Percentiles rank a stretch among this genome's conserved stretches.
Conservation (phyloP, 1,140 invertebrate species). For the Potamilus streckersoni region DNA sequence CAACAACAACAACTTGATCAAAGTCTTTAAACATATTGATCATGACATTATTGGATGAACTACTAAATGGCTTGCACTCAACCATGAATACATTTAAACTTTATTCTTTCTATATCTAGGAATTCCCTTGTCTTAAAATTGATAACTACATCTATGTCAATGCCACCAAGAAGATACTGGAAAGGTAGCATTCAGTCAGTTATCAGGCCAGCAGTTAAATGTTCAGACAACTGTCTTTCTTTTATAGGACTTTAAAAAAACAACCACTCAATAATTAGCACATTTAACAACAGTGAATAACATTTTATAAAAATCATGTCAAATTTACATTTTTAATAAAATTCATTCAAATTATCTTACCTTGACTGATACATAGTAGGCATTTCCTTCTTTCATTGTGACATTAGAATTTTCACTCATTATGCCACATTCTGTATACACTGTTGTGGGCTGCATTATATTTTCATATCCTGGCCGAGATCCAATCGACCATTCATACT, state of each 20-base stretch:
- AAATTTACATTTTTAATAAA: neutral
- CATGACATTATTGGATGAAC: too few species aligned
- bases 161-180: neutral
- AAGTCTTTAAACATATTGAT: too few species aligned
- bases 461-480: conserved; percentile 41
- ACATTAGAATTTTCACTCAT: conserved; percentile 5
- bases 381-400: conserved; percentile 33
- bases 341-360: conserved; percentile 12
- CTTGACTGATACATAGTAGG: conserved; percentile 42
- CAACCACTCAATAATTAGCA: neutral
- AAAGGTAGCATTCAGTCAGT: neutral
- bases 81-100: too few species aligned
- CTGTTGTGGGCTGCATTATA: conserved; percentile 18
- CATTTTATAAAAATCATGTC: neutral
- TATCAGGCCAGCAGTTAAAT: neutral
- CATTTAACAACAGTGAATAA: neutral
- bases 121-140: too few species aligned
- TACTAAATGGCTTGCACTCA: too few species aligned
- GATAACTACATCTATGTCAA: too few species aligned
- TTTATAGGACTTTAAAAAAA: neutral
- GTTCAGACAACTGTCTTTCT: neutral
- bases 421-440: conserved; percentile 23
- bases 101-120: too few species aligned
- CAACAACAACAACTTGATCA: too few species aligned
- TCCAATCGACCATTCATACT: conserved; percentile 39